These are phyloP conservation scores for Dipodomys stephensi DNA, from an alignment of 2,113 vertebrate species.

Conservation along the genomic window DNA sequence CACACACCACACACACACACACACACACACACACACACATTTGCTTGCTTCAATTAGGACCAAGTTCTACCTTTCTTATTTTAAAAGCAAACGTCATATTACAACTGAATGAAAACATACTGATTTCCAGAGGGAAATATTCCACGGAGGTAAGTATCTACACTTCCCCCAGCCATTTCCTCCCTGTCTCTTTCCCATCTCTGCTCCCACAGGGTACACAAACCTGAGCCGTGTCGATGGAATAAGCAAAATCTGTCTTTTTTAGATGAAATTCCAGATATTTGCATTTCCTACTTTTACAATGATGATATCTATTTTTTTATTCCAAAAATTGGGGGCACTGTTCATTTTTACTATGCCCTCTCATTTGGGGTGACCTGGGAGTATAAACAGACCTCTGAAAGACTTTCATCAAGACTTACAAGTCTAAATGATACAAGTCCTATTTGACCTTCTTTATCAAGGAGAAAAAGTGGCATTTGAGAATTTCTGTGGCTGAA, in stretches of 20 bases:
- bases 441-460: neutral
- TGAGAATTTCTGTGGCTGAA: slow-evolving; percentile 15
- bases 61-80: slow-evolving; percentile 8
- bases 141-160: neutral
- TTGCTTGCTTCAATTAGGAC: neutral
- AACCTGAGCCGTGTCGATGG: neutral
- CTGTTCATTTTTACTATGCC: neutral
- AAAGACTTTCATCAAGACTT: too few relatives aligned
- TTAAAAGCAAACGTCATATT: slow-evolving; percentile 21
- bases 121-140: slow-evolving; percentile 27
- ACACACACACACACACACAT: neutral
- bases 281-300: too few relatives aligned
- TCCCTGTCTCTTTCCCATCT: neutral
- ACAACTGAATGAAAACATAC: neutral
- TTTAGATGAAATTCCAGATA: neutral
- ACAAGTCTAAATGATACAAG: too few relatives aligned
- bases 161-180: neutral
- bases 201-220: neutral
- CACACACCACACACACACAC: too few relatives aligned
- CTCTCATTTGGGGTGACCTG: neutral
- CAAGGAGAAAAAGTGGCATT: slow-evolving; percentile 12
- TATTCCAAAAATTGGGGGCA: neutral
- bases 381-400: too few relatives aligned
- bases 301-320: neutral
- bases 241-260: slow-evolving; percentile 2